Evolutionary conservation across 2,113 vertebrate genomes (phyloP), one percentile per base, ranked within the genome.

Genomic region (Sarotherodon lohbergeri): DNA sequence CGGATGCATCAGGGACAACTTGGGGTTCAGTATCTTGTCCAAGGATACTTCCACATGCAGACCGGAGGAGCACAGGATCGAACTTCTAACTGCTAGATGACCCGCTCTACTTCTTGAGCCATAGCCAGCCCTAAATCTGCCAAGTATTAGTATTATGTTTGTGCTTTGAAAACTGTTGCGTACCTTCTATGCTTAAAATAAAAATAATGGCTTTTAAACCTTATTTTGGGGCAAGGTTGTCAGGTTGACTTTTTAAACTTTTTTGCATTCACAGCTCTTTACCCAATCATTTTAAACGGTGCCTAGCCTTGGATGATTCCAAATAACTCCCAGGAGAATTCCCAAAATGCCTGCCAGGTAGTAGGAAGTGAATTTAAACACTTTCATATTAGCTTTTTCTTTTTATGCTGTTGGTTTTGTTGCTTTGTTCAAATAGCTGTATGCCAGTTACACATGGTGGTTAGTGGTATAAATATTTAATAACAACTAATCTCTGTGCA

Each of bases 51-150:
- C 24, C 13, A 76, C 68, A 76, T 29, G 41, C 24, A 46, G 0
- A 29, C 22, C 1, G 3, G 24, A 76, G 68, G 22, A 27, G 22
- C 41, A 3, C 3, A 0, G 14, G 22, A 76, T 29, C 5, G 0
- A 76, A 10, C 9, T 0, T 76, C 24, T 16, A 3, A 46, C 22
- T 73, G 36, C 13, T 46, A 46, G 22, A 73, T 9, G 24, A 48
- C 71, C 24, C 0, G 1, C 5, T 29, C 4, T 76, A 29, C 9
- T 29, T 48, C 41, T 10, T 48, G 14, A 2, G 41, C 71, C 39
- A 71, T 5, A 43, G 12, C n/a, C 66, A 0, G 7, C 66, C 12
- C 66, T 16, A 76, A 46, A 46, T 16, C 9, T 27, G 22, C 32
- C 61, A 66, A 41, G 36, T 24, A 41, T 41, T 24, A 41, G 1